Percentiles rank a stretch among this genome's conserved stretches.
Conservation (phyloP, 2,888 invertebrate species). For the Alitta virens region DNA sequence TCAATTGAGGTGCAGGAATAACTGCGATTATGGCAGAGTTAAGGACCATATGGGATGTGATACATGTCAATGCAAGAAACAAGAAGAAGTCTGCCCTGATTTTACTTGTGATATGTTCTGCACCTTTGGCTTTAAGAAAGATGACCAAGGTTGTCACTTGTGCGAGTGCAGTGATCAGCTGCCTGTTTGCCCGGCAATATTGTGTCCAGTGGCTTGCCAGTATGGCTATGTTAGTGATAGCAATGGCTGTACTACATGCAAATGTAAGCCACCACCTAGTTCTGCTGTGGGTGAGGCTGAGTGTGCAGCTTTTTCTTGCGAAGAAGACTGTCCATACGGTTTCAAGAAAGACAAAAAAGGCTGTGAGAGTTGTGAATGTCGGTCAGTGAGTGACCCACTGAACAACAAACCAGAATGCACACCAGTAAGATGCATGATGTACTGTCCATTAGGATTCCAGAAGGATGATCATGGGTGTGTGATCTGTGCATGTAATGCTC, state of each 20-base stretch:
- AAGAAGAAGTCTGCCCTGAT: not conserved
- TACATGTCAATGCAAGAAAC: conserved; percentile 2
- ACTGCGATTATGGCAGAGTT: not conserved
- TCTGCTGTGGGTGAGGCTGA: not conserved
- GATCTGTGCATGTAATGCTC: conserved; percentile 7
- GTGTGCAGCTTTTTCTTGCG: not conserved
- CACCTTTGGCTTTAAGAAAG: conserved; percentile 22
- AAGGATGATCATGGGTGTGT: conserved; percentile 8
- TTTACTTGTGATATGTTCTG: conserved; percentile 22
- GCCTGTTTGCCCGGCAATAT: not conserved
- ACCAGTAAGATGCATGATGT: conserved; percentile 6
- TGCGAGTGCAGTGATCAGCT: conserved; percentile 18
- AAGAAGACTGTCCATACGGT: conserved; percentile 2
- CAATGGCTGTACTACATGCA: conserved; percentile 1
- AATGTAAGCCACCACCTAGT: not conserved
- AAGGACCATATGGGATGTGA: not conserved
- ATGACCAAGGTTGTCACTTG: conserved; percentile 18
- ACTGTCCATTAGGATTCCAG: conserved; percentile 13
- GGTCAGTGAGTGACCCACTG: not conserved
- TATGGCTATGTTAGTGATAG: conserved; percentile 2
- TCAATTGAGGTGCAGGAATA: not conserved
- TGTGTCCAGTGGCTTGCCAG: not conserved
- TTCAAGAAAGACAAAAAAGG: conserved; percentile 13
- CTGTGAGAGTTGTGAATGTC: conserved; percentile 5
- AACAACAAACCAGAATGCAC: not conserved